phyloP scores from a whole-genome alignment of 2,888 invertebrate genomes.

The Leptarthrus brevirostris region DNA sequence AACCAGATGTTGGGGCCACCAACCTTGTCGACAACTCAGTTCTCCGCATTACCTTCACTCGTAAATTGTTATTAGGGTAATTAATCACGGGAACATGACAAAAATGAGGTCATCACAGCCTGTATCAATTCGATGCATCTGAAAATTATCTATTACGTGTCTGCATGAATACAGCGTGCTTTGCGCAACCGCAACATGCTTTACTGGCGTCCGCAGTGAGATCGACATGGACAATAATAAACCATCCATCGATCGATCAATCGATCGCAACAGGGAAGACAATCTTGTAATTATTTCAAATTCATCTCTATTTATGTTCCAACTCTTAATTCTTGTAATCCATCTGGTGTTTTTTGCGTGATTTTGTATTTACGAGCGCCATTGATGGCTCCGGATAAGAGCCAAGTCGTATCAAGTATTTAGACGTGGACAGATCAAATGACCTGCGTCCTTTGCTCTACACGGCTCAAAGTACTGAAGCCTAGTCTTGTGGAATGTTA shows the following conservation, averaged over 20 bases:
- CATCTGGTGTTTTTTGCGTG: slow-evolving; percentile 13
- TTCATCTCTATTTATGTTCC: background rate
- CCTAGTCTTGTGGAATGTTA: slow-evolving; percentile 9
- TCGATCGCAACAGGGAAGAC: background rate
- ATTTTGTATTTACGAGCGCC: background rate
- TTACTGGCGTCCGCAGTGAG: background rate
- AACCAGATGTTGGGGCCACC: too few relatives aligned
- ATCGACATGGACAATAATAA: background rate
- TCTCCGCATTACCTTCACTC: background rate
- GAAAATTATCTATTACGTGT: slow-evolving; percentile 18
- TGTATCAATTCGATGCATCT: slow-evolving; percentile 2
- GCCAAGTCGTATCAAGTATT: background rate
- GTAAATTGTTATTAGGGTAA: too few relatives aligned
- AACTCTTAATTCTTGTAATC: slow-evolving; percentile 1
- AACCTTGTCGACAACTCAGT: background rate
- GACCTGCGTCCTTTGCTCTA: slow-evolving; percentile 20
- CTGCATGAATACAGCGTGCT: slow-evolving; percentile 22
- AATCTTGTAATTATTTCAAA: slow-evolving; percentile 10
- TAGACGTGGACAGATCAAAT: slow-evolving; percentile 12
- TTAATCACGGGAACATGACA: slow-evolving; percentile 3
- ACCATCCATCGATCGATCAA: background rate
- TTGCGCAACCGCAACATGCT: slow-evolving; percentile 19
- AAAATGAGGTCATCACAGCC: slow-evolving; percentile 16
- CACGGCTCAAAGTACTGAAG: background rate
- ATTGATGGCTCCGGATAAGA: background rate